Evolutionary conservation across 2,888 invertebrate species (phyloP).

Genomic region (Lymantria monacha): DNA sequence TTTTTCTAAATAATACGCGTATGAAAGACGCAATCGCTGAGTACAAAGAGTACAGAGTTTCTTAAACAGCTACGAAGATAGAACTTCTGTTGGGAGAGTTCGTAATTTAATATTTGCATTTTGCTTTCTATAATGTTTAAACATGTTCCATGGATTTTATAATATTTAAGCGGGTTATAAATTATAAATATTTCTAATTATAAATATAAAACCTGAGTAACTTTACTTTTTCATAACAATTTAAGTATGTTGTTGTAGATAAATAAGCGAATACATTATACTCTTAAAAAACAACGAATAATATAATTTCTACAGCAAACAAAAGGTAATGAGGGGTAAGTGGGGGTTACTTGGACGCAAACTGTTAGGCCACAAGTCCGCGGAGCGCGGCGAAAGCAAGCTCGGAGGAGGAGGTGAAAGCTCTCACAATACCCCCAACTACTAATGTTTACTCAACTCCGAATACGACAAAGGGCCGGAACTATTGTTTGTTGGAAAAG

Average conservation of each 20-base stretch:
- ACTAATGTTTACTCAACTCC: constrained; percentile 80
- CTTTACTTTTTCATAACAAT: background rate
- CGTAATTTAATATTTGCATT: too few relatives aligned
- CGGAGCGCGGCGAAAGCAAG: constrained; percentile 21
- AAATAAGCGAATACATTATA: constrained; percentile 3
- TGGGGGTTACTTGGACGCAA: constrained; percentile 69
- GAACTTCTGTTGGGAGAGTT: too few relatives aligned
- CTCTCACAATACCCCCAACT: constrained; percentile 69
- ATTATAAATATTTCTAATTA: too few relatives aligned
- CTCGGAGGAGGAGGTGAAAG: constrained; percentile 28
- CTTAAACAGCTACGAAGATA: too few relatives aligned
- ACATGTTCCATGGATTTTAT: too few relatives aligned
- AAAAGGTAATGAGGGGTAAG: constrained; percentile 71
- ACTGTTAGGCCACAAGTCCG: constrained; percentile 57
- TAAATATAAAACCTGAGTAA: background rate
- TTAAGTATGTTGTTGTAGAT: background rate
- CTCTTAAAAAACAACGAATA: constrained; percentile 49
- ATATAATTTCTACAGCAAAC: constrained; percentile 51
- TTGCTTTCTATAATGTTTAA: too few relatives aligned
- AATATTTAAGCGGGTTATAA: too few relatives aligned
- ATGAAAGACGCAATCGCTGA: too few relatives aligned
- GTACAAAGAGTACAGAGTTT: too few relatives aligned
- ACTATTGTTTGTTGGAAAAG: constrained; percentile 82
- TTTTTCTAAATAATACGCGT: too few relatives aligned
- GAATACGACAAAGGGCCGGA: constrained; percentile 79